Evolutionary conservation across 2,888 invertebrate genomes (phyloP).

Genomic region (Eutolmus rufibarbis): DNA sequence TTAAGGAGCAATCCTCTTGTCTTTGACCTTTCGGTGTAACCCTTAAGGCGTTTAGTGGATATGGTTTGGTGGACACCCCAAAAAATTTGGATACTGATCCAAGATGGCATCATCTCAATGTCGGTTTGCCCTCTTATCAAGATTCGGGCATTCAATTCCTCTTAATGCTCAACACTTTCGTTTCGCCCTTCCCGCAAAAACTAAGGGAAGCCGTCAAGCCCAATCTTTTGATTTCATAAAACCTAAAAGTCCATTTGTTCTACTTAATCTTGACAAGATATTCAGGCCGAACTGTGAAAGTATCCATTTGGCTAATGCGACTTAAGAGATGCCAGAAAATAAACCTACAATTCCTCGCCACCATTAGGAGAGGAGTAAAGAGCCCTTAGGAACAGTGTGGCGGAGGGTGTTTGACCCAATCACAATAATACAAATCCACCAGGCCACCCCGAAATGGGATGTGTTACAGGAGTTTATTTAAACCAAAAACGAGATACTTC

Average conservation of each 20-base stretch:
- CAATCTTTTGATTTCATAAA: constrained; percentile 38
- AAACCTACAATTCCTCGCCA: background rate
- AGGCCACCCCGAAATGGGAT: constrained; percentile 1
- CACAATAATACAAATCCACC: constrained; percentile 25
- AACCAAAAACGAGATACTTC: constrained; percentile 23
- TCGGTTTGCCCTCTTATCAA: background rate
- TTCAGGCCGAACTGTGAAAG: constrained; percentile 38
- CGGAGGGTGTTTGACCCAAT: constrained; percentile 36
- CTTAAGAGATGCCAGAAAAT: constrained; percentile 15
- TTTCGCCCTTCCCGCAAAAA: background rate
- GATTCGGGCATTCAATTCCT: constrained; percentile 19
- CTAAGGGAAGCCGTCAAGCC: background rate
- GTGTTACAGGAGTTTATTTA: constrained; percentile 39
- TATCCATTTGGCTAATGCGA: constrained; percentile 41
- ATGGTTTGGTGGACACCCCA: background rate
- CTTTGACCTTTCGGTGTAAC: background rate
- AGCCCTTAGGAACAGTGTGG: background rate
- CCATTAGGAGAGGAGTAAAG: background rate
- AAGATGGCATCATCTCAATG: background rate
- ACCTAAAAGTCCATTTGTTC: constrained; percentile 35
- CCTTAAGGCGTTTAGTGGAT: background rate
- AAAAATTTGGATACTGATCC: background rate
- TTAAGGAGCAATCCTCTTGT: background rate
- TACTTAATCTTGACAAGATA: constrained; percentile 37
- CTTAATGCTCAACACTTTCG: constrained; percentile 28